These are phyloP conservation scores for Engystomops pustulosus DNA, from an alignment of 2,113 vertebrate genomes.

Conservation along the genomic window DNA sequence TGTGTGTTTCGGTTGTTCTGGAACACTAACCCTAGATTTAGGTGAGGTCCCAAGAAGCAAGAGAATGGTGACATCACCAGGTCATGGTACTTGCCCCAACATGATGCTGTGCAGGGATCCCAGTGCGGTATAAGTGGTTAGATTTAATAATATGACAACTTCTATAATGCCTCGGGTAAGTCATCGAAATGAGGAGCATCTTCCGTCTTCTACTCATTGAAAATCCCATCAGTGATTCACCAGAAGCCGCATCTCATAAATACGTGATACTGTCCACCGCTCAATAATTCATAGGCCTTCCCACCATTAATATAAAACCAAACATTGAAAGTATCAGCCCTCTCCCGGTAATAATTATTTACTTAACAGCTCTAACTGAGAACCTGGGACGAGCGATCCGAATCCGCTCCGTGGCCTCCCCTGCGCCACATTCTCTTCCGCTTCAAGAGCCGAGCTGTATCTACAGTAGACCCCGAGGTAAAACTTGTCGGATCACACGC, in stretches of 20 bases:
- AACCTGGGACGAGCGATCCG: not conserved
- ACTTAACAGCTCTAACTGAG: not conserved
- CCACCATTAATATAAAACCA: not conserved
- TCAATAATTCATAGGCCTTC: not conserved
- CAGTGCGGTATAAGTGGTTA: not conserved
- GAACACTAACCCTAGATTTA: no score
- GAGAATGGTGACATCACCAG: not conserved
- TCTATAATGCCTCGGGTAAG: not conserved
- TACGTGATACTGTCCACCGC: not conserved
- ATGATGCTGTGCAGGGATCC: no score
- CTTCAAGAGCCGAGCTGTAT: not conserved
- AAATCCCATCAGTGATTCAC: not conserved
- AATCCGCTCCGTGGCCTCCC: not conserved
- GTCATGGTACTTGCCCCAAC: not conserved
- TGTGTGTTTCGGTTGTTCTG: no score
- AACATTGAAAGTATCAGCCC: not conserved
- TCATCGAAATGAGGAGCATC: not conserved
- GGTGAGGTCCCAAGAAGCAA: no score
- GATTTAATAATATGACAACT: not conserved
- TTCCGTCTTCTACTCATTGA: no score
- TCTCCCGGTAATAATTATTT: not conserved
- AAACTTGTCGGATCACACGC: not conserved
- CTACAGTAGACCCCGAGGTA: not conserved
- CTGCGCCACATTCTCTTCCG: not conserved
- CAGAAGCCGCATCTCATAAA: not conserved